Conservation (phyloP, 2,888 invertebrate species). For the Beris chalybata region DNA sequence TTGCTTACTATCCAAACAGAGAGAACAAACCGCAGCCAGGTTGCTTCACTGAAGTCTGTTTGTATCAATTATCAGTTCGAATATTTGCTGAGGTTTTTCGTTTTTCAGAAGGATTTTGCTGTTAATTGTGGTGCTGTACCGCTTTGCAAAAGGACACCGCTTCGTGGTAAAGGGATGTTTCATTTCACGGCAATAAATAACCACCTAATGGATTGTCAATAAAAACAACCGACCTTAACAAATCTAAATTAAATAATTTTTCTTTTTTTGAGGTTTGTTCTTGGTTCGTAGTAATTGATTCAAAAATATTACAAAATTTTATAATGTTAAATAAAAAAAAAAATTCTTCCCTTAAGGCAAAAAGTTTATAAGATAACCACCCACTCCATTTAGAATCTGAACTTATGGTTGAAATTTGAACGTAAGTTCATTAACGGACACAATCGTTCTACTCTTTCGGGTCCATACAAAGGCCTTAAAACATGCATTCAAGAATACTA, state of each 20-base stretch:
- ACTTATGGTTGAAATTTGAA: too few relatives aligned
- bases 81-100: slow-evolving; percentile 14
- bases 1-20: slow-evolving; percentile 17
- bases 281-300: too few relatives aligned
- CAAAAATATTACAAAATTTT: too few relatives aligned
- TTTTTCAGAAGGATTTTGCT: slow-evolving; percentile 3
- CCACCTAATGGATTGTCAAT: slow-evolving; percentile 10
- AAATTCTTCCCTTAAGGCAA: too few relatives aligned
- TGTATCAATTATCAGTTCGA: slow-evolving; percentile 2
- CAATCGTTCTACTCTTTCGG: too few relatives aligned
- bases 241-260: neutral
- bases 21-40: slow-evolving; percentile 10
- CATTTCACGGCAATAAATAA: neutral
- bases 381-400: too few relatives aligned
- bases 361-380: too few relatives aligned
- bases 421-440: too few relatives aligned
- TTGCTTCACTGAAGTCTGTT: slow-evolving; percentile 5
- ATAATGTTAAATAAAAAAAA: too few relatives aligned
- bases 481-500: too few relatives aligned
- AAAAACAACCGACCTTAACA: neutral
- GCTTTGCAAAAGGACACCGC: neutral
- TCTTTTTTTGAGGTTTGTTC: too few relatives aligned
- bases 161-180: neutral
- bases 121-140: neutral
- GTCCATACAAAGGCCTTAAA: too few relatives aligned